A percentile compares a stretch with the other conserved stretches of the same genome.
Evolutionary conservation across 2,888 invertebrate genomes (phyloP).

Genomic region (Cristatella mucedo): DNA sequence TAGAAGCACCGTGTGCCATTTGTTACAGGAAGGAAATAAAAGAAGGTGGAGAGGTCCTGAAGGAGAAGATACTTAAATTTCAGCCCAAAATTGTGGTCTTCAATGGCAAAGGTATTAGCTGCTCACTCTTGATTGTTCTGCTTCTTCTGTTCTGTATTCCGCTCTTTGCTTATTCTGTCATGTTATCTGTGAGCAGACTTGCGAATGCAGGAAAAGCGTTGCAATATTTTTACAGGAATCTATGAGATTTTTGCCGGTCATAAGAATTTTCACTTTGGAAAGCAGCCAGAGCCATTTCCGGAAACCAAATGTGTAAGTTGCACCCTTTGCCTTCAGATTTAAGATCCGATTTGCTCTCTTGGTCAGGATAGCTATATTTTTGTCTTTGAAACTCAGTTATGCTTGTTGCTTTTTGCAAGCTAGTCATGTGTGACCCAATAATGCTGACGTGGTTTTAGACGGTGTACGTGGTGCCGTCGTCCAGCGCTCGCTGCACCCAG

Average conservation of each 20-base stretch:
- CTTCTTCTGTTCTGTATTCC: too few relatives aligned
- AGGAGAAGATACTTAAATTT: constrained; percentile 75
- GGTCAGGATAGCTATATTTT: too few relatives aligned
- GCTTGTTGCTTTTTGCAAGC: too few relatives aligned
- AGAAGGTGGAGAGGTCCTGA: constrained; percentile 58
- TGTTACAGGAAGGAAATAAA: constrained; percentile 38
- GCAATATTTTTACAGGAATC: constrained; percentile 43
- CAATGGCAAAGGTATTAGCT: constrained; percentile 67
- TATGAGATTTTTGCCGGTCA: constrained; percentile 93
- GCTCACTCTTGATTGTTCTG: too few relatives aligned
- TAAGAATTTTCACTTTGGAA: constrained; percentile 89
- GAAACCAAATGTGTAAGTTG: constrained; percentile 28
- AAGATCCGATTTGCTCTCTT: background rate
- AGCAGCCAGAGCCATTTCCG: constrained; percentile 79
- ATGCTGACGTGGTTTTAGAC: constrained; percentile 58
- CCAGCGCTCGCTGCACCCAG: constrained; percentile 88
- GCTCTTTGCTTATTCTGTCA: background rate
- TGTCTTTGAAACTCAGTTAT: too few relatives aligned
- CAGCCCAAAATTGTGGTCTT: constrained; percentile 91
- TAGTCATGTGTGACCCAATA: too few relatives aligned
- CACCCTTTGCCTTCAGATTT: background rate
- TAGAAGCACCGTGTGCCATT: too few relatives aligned
- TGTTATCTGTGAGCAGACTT: background rate
- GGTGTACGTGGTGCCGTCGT: constrained; percentile 98
- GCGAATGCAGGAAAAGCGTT: background rate